Evolutionary conservation across 2,888 invertebrate species (phyloP).

Genomic region (Caenorhabditis sinica): DNA sequence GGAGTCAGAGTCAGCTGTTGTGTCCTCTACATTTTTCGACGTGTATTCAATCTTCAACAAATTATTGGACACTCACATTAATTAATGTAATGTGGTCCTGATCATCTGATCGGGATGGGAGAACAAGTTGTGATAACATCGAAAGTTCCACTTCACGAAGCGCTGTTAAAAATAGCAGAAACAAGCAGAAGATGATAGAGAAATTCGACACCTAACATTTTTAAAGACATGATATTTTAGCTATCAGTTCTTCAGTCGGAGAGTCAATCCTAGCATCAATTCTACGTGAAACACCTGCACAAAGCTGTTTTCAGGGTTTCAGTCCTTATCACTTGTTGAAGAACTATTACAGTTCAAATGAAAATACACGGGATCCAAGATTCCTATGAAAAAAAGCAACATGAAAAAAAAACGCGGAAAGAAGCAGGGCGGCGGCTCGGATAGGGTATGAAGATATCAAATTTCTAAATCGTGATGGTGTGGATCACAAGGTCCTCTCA

Average conservation of each 20-base stretch:
- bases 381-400: not conserved
- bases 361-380: not conserved
- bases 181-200: not conserved
- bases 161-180: slow-evolving; percentile 11
- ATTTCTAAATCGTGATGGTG: slow-evolving; percentile 42
- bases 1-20: slow-evolving; percentile 47
- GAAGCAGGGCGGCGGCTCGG: slow-evolving; percentile 4
- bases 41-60: slow-evolving; percentile 54
- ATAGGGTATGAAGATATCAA: slow-evolving; percentile 53
- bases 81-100: slow-evolving; percentile 37
- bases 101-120: slow-evolving; percentile 5
- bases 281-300: not conserved
- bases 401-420: slow-evolving; percentile 23
- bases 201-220: slow-evolving; percentile 14
- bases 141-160: not conserved
- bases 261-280: not conserved
- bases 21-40: slow-evolving; percentile 36
- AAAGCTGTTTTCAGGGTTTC: not conserved
- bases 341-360: slow-evolving; percentile 24
- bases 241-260: not conserved
- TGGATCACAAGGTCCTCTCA: slow-evolving; percentile 41
- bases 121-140: slow-evolving; percentile 7
- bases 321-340: not conserved
- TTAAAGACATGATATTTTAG: slow-evolving; percentile 11
- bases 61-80: slow-evolving; percentile 53